A percentile compares a stretch with the other conserved stretches of the same genome.
phyloP scores from a whole-genome alignment of 1,140 invertebrate genomes.

The Agraylea sexmaculata region DNA sequence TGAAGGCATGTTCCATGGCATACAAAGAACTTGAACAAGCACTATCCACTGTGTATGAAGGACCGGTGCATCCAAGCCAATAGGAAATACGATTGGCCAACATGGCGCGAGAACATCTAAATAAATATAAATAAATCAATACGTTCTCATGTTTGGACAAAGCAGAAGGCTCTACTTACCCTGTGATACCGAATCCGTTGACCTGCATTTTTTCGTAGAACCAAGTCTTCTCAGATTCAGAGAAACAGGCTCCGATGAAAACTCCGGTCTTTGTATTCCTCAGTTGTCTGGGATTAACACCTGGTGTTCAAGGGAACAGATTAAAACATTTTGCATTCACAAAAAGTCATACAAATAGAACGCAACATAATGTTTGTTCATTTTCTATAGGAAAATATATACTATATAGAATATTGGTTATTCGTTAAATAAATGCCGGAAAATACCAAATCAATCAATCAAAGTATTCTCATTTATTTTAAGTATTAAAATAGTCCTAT shows the following conservation, averaged over 20 bases:
- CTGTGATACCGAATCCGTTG: conserved; percentile 52
- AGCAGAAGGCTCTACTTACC: conserved; percentile 36
- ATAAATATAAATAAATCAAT: background rate
- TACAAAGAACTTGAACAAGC: conserved; percentile 85
- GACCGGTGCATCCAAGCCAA: conserved; percentile 54
- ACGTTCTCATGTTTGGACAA: background rate
- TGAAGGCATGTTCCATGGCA: conserved; percentile 74
- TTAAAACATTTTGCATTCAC: too few species aligned
- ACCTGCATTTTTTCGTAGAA: conserved; percentile 55
- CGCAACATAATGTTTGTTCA: too few species aligned
- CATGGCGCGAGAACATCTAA: conserved; percentile 75
- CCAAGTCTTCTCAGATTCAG: conserved; percentile 60
- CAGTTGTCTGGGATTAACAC: conserved; percentile 47
- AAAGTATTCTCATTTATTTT: too few species aligned
- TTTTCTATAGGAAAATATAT: too few species aligned
- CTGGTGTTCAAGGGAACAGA: too few species aligned
- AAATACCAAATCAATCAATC: too few species aligned
- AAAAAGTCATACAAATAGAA: too few species aligned
- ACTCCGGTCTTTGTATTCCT: conserved; percentile 67
- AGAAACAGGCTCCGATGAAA: conserved; percentile 67
- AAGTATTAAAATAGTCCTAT: too few species aligned
- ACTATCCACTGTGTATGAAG: conserved; percentile 75
- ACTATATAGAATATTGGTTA: too few species aligned
- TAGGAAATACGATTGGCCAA: conserved; percentile 80
- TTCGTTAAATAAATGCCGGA: too few species aligned